These are phyloP conservation scores for Pteruthius melanotis DNA, from an alignment of 2,113 vertebrate genomes.

Conservation along the genomic window DNA sequence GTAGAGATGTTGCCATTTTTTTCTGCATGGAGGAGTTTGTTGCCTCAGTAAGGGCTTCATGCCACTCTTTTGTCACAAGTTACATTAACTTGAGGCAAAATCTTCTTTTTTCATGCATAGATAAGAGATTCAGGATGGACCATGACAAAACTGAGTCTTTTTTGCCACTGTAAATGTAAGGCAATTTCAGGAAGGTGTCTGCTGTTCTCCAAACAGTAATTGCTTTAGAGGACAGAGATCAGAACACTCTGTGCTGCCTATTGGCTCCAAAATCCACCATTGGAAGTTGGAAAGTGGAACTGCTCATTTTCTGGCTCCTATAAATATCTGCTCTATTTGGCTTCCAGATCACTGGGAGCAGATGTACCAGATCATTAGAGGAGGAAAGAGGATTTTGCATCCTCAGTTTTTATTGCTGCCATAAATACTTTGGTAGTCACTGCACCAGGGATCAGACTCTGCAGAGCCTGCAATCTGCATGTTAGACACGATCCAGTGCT, in stretches of 20 bases:
- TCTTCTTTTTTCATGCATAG: background rate
- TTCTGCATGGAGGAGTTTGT: background rate
- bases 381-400: background rate
- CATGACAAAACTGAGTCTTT: background rate
- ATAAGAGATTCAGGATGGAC: background rate
- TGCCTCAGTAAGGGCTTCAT: background rate
- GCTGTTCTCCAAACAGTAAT: background rate
- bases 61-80: background rate
- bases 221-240: background rate
- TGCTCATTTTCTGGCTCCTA: background rate
- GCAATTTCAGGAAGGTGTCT: background rate
- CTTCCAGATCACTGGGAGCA: background rate
- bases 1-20: background rate
- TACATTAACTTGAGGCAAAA: background rate
- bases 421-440: background rate
- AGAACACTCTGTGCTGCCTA: background rate
- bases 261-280: background rate
- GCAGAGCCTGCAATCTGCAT: background rate
- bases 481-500: background rate
- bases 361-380: background rate
- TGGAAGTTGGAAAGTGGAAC: background rate
- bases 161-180: background rate
- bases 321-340: slow-evolving; percentile 16
- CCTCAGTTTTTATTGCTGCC: background rate
- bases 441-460: background rate